Evolutionary conservation across 2,888 invertebrate species (phyloP), one percentile per base, ranked within the genome.

Genomic region (Mystacides longicornis): DNA sequence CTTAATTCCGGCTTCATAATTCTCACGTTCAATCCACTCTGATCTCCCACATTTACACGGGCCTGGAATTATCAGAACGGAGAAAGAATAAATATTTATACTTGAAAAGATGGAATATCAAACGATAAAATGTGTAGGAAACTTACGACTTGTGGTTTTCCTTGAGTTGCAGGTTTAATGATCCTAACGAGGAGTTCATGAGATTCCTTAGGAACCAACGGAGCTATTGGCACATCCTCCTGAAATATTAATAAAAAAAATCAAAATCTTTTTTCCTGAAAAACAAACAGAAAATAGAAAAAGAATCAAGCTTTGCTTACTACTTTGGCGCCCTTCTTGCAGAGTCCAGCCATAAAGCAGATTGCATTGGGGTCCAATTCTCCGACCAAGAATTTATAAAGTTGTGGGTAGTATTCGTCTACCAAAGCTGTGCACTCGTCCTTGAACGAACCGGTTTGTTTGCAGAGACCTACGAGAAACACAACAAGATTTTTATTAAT

Each of bases 361-460:
- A 88, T 69, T n/a, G 75, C 74, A 47, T 81, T 79, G 0, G 86
- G 81, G 65, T 92, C 79, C 61, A 93, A 69, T 62, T 84, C 82
- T 7, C 81, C 73, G 0, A 85, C 78, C 4, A 93, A 71, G 64
- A 80, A 85, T 33, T 80, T 69, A 69, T 93, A 94, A 58, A 90
- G 79, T 19, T 80, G 67, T 0, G 81, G 77, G 66, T 89, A 91
- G 70, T 93, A 93, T 64, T 92, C 78, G 55, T 89, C 83, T 0
- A 89, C 89, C 42, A 93, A 73, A 56, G 81, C 78, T 1, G 83
- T 71, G 66, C 94, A 94, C 76, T 92, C 86, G 1, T 75, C 67
- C 60, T 83, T 79, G 71, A 90, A 91, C 9, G 79, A 75, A 57
- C 82, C 82, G 0, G 87, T 86, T 72, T 91, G 89, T 61, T 86